Evolutionary conservation across 2,113 vertebrate species (phyloP).

Genomic region (Corydoras sp.): DNA sequence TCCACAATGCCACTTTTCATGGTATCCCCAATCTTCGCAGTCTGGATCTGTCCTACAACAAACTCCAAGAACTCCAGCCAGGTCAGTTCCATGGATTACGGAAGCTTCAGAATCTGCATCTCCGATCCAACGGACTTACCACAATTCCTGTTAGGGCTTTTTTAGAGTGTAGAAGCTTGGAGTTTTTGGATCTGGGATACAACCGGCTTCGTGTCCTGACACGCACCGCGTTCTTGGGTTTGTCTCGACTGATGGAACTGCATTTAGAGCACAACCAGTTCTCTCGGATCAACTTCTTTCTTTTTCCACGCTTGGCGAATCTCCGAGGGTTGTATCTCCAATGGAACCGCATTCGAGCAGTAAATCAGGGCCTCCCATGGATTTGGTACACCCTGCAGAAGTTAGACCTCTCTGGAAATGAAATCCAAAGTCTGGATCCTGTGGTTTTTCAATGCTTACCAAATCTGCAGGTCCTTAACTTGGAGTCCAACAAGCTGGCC

Average conservation of each 20-base stretch:
- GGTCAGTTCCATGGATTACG: conserved; percentile 93
- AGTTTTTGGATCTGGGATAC: conserved; percentile 95
- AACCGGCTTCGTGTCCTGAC: conserved; percentile 91
- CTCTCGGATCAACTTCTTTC: conserved; percentile 95
- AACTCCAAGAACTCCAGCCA: conserved; percentile 82
- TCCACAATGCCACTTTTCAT: conserved; percentile 94
- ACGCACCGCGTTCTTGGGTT: conserved; percentile 89
- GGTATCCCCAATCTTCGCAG: conserved; percentile 93
- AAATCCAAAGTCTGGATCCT: conserved; percentile 86
- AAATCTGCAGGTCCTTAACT: conserved; percentile 90
- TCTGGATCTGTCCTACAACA: conserved; percentile 96
- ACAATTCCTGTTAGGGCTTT: conserved; percentile 88
- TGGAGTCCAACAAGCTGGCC: conserved; percentile 97
- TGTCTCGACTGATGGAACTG: conserved; percentile 89
- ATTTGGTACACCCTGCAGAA: conserved; percentile 97
- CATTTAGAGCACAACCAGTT: conserved; percentile 98
- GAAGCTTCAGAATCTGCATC: conserved; percentile 90
- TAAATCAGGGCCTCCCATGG: conserved; percentile 93
- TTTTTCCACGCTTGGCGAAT: conserved; percentile 93
- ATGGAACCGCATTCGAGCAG: conserved; percentile 92
- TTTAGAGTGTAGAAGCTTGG: conserved; percentile 92
- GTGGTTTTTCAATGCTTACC: conserved; percentile 94
- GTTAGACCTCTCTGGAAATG: conserved; percentile 94
- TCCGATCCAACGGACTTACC: conserved; percentile 89
- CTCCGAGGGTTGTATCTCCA: conserved; percentile 90